These are phyloP conservation scores for Nephrotoma flavescens DNA, from an alignment of 2,888 invertebrate genomes.

Conservation along the genomic window DNA sequence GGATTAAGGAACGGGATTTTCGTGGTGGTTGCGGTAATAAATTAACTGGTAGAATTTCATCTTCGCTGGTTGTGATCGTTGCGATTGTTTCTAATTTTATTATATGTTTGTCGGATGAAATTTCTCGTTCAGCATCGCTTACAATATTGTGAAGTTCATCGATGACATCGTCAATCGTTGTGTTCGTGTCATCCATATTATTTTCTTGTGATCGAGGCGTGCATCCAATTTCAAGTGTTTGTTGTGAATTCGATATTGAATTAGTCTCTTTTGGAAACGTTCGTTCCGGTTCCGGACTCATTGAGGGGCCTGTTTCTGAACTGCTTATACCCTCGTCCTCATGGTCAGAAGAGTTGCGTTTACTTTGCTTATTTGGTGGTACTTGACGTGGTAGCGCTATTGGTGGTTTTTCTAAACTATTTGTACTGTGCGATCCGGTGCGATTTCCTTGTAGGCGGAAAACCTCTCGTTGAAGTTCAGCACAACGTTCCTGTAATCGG, in stretches of 20 bases:
- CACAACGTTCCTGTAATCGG: slow-evolving; percentile 59
- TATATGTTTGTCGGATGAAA: slow-evolving; percentile 25
- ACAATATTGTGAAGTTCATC: slow-evolving; percentile 73
- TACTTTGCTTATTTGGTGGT: slow-evolving; percentile 20
- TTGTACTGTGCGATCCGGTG: slow-evolving; percentile 21
- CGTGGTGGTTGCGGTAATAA: slow-evolving; percentile 69
- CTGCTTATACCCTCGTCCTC: slow-evolving; percentile 84
- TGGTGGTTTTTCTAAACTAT: slow-evolving; percentile 27
- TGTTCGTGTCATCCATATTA: slow-evolving; percentile 30
- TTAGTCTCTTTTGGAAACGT: slow-evolving; percentile 23
- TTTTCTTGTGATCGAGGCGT: slow-evolving; percentile 9
- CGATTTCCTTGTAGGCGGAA: slow-evolving; percentile 37
- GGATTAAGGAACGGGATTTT: slow-evolving; percentile 54
- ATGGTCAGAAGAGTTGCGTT: slow-evolving; percentile 52
- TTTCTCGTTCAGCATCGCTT: slow-evolving; percentile 65
- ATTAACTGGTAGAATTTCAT: slow-evolving; percentile 61
- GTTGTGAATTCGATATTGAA: slow-evolving; percentile 5
- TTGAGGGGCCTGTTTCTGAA: slow-evolving; percentile 54
- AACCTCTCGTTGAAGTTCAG: slow-evolving; percentile 56
- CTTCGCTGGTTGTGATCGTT: slow-evolving; percentile 29
- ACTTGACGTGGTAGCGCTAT: slow-evolving; percentile 28
- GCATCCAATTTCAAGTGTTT: not conserved
- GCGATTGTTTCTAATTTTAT: slow-evolving; percentile 12
- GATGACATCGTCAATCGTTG: slow-evolving; percentile 76
- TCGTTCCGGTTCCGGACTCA: slow-evolving; percentile 50